phyloP scores from a whole-genome alignment of 2,888 invertebrate genomes.

The Parasteatoda lunata region DNA sequence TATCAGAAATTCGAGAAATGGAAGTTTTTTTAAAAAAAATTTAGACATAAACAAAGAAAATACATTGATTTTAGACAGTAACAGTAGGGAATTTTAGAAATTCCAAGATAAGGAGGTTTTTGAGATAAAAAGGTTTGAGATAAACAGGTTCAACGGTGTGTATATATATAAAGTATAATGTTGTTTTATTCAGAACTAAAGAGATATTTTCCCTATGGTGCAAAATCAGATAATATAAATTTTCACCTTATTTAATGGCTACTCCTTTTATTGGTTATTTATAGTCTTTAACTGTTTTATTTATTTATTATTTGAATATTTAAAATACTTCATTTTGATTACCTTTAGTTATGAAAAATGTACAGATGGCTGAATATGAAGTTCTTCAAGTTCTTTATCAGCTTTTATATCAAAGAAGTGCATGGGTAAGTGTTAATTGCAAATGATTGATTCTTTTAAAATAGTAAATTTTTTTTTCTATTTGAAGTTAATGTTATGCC shows the following conservation, averaged over 20 bases:
- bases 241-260: not conserved
- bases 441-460: too few species aligned
- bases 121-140: too few species aligned
- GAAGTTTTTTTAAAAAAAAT: too few species aligned
- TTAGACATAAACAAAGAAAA: too few species aligned
- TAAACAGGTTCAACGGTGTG: too few species aligned
- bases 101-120: too few species aligned
- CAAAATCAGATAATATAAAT: not conserved
- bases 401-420: constrained; percentile 61
- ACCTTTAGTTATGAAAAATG: constrained; percentile 47
- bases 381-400: constrained; percentile 53
- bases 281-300: not conserved
- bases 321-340: not conserved
- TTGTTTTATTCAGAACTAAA: not conserved
- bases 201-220: not conserved
- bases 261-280: not conserved
- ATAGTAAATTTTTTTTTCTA: not conserved
- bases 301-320: not conserved
- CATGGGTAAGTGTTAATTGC: constrained; percentile 43
- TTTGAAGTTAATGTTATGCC: not conserved
- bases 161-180: not conserved
- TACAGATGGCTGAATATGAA: constrained; percentile 51
- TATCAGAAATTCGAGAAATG: too few species aligned
- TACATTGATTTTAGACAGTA: too few species aligned
- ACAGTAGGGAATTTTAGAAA: too few species aligned